These are phyloP conservation scores for Aspidiotus destructor DNA, from an alignment of 2,888 invertebrate species.

Conservation along the genomic window DNA sequence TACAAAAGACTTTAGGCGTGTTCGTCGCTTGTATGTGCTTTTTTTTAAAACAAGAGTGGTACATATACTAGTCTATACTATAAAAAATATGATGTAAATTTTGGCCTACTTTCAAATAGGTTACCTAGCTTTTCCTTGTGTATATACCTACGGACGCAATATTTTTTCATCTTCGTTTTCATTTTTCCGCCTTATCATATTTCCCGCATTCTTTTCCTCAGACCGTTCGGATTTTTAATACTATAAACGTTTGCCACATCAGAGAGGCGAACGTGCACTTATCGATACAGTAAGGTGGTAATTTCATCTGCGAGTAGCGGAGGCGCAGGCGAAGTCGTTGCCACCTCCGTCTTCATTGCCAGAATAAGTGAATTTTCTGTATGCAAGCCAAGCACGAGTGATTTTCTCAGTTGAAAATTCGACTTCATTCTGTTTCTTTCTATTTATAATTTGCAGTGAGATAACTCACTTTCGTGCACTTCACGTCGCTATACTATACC, in stretches of 20 bases:
- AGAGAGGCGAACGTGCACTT: neutral
- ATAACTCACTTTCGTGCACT: conserved; percentile 8
- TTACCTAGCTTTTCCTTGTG: conserved; percentile 22
- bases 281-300: no score
- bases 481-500: neutral
- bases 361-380: conserved; percentile 31
- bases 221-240: neutral
- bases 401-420: conserved; percentile 21
- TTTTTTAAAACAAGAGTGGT: neutral
- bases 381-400: conserved; percentile 21
- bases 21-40: neutral
- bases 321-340: no score
- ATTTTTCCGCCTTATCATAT: neutral
- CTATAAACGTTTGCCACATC: neutral
- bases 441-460: conserved; percentile 20
- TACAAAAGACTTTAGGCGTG: conserved; percentile 23
- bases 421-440: conserved; percentile 8
- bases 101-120: conserved; percentile 26
- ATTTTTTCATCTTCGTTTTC: neutral
- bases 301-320: no score
- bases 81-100: conserved; percentile 24
- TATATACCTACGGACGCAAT: neutral
- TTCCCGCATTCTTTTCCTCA: neutral
- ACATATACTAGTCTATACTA: conserved; percentile 15
- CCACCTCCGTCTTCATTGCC: conserved; percentile 9